Percentiles rank a stretch among this genome's conserved stretches.
Conservation (phyloP, 2,797 vertebrate genomes). For the Champsocephalus gunnari region DNA sequence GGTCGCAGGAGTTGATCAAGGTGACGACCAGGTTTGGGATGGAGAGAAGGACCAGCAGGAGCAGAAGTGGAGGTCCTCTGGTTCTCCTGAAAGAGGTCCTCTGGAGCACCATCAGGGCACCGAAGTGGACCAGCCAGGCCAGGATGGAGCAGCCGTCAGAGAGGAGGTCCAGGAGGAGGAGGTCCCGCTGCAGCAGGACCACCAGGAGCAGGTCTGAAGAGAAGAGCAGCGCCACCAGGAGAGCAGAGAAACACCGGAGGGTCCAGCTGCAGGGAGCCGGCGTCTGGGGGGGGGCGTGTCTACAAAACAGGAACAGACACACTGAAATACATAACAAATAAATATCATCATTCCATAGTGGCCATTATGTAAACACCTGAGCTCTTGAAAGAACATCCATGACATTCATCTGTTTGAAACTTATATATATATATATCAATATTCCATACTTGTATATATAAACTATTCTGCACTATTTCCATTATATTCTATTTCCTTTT, state of each 20-base stretch:
- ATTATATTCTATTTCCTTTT: too few species aligned
- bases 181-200: constrained; percentile 77
- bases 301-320: constrained; percentile 42
- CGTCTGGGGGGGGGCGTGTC: constrained; percentile 47
- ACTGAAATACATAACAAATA: neutral
- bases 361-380: too few species aligned
- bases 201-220: constrained; percentile 82
- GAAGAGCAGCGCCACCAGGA: constrained; percentile 82
- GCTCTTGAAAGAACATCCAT: too few species aligned
- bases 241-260: constrained; percentile 82
- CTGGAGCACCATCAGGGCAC: constrained; percentile 81
- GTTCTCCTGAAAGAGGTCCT: constrained; percentile 74
- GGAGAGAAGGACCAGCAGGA: constrained; percentile 82
- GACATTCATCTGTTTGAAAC: too few species aligned
- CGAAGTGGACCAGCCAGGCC: constrained; percentile 90
- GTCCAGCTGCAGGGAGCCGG: constrained; percentile 85
- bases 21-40: constrained; percentile 87
- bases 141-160: constrained; percentile 83
- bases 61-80: constrained; percentile 86
- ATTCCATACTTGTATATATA: too few species aligned
- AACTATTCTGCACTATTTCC: too few species aligned
- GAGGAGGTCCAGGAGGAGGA: constrained; percentile 87
- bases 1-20: constrained; percentile 80
- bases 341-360: too few species aligned
- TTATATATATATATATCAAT: too few species aligned